Conservation (phyloP, 2,797 vertebrate species). For the Semotilus atromaculatus region DNA sequence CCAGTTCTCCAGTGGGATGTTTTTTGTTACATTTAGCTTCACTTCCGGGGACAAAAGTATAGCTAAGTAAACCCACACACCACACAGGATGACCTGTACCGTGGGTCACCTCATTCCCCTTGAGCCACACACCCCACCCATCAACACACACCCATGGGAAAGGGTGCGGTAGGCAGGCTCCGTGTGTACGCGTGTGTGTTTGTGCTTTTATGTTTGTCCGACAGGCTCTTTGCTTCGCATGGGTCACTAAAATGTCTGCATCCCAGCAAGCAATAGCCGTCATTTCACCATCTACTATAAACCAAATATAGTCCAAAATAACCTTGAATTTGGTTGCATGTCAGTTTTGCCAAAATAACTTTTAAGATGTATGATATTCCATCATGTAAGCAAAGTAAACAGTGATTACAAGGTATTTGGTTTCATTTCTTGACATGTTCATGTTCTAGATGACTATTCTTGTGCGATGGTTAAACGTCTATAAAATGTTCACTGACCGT, state of each 20-base stretch:
- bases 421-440: too few species aligned
- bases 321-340: too few species aligned
- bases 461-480: too few species aligned
- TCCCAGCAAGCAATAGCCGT: too few species aligned
- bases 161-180: constrained; percentile 67
- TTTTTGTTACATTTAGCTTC: constrained; percentile 16
- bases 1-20: not conserved
- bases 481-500: too few species aligned
- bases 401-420: too few species aligned
- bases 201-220: constrained; percentile 35
- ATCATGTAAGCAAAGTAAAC: too few species aligned
- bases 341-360: too few species aligned
- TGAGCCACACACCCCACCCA: constrained; percentile 71
- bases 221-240: not conserved
- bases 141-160: constrained; percentile 65
- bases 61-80: not conserved
- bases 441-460: too few species aligned
- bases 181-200: constrained; percentile 60
- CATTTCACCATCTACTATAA: too few species aligned
- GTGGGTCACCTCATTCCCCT: constrained; percentile 73
- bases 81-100: constrained; percentile 22
- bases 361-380: too few species aligned
- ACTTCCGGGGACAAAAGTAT: not conserved
- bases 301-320: too few species aligned
- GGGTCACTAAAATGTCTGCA: not conserved